Evolutionary conservation across 1,140 invertebrate genomes (phyloP).

Genomic region (Pteromalus puparum): DNA sequence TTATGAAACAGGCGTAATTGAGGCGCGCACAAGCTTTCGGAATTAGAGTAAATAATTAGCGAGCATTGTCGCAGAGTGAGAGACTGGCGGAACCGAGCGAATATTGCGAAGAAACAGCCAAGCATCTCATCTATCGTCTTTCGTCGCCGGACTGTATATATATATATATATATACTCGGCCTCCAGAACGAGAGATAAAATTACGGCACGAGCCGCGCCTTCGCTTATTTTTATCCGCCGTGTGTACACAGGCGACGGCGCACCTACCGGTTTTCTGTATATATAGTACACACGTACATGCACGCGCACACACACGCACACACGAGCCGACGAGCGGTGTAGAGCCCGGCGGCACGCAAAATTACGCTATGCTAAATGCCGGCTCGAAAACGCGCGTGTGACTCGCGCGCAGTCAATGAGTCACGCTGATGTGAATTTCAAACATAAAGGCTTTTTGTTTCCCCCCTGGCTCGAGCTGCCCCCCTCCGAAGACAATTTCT

Average conservation of each 20-base stretch:
- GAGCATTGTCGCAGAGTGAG: neutral
- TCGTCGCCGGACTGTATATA: neutral
- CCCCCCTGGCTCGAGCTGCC: neutral
- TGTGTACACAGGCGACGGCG: neutral
- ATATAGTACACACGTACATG: neutral
- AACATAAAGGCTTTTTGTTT: conserved; percentile 14
- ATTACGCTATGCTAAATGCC: conserved; percentile 2
- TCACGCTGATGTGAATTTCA: conserved; percentile 34
- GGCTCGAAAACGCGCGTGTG: neutral
- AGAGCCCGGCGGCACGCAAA: neutral
- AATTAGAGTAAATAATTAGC: conserved; percentile 35
- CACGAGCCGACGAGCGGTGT: no score
- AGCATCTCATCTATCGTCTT: neutral
- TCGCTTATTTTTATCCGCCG: conserved; percentile 34
- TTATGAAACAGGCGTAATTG: conserved; percentile 30
- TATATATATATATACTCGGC: neutral
- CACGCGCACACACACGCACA: no score
- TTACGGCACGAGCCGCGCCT: conserved; percentile 40
- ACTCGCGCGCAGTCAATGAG: neutral
- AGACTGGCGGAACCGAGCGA: neutral
- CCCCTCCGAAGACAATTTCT: conserved; percentile 8
- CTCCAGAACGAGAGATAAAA: conserved; percentile 29
- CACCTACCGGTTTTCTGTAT: conserved; percentile 35
- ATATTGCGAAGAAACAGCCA: neutral
- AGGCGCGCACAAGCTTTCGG: neutral